phyloP scores from a whole-genome alignment of 2,888 invertebrate species.

The Noctua pronuba region DNA sequence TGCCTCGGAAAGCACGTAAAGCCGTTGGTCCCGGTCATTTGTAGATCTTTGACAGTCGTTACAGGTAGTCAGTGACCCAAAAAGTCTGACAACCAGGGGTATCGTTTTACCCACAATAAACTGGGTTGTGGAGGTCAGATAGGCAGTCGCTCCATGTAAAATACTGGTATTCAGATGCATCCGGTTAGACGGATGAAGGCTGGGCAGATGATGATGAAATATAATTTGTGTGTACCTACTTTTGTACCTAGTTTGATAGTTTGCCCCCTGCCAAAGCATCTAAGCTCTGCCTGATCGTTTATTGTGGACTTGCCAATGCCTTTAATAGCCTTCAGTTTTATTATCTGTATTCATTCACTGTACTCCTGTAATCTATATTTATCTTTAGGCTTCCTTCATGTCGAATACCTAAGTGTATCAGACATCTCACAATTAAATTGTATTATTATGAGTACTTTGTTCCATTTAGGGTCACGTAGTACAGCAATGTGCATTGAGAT shows the following conservation, averaged over 20 bases:
- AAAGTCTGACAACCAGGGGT: too few species aligned
- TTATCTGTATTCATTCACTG: not conserved
- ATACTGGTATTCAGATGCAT: too few species aligned
- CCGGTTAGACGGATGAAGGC: too few species aligned
- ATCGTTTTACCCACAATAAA: too few species aligned
- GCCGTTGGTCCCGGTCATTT: too few species aligned
- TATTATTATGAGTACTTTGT: not conserved
- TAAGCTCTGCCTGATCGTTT: not conserved
- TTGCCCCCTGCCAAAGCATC: not conserved
- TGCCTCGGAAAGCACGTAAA: too few species aligned
- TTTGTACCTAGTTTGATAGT: not conserved
- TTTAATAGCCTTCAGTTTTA: not conserved
- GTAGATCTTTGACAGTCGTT: too few species aligned
- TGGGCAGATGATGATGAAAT: too few species aligned
- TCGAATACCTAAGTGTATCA: not conserved
- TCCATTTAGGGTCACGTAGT: not conserved
- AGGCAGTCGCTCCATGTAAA: too few species aligned
- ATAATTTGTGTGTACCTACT: not conserved
- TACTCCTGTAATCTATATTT: not conserved
- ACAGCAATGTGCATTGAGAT: not conserved
- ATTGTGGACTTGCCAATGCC: not conserved
- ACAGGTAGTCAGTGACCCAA: too few species aligned
- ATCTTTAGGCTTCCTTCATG: too few species aligned
- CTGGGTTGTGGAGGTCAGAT: too few species aligned
- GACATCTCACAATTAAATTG: not conserved